Evolutionary conservation across 2,888 invertebrate genomes (phyloP), one percentile per base, ranked within the genome.

Genomic region (Acleris emargana): DNA sequence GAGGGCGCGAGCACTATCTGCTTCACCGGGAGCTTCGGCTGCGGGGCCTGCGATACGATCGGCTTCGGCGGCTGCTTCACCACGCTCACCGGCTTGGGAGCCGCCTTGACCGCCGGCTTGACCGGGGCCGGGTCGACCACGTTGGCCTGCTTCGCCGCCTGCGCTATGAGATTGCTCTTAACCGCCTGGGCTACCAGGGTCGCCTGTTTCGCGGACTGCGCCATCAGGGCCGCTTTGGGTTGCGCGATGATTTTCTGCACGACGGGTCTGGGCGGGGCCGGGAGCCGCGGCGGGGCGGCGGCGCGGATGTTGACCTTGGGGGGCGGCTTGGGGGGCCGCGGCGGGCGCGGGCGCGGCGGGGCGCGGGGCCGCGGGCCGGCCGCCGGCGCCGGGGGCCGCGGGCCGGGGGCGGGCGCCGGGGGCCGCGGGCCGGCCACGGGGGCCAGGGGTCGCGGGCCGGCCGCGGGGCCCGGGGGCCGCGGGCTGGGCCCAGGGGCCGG

Each of bases 351-450:
- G 1, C 5, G 25, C 25, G 5, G 25, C 5, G n/a, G n/a, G n/a
- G 25, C 25, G 4, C 25, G 0, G 25, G 25, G 0, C 22, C 22
- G 22, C 22, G 25, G n/a, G n/a, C n/a, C 5, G 25, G 25, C 25
- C 0, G 22, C n/a, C n/a, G n/a, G n/a, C n/a, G n/a, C n/a, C n/a
- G n/a, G n/a, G n/a, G n/a, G n/a, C n/a, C n/a, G 25, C 25, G 25
- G 58, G 69, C 81, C 83, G 1, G 64, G 76, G 0, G n/a, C n/a
- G n/a, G n/a, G n/a, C n/a, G n/a, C n/a, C n/a, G n/a, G n/a, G n/a
- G 81, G 77, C 58, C 82, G 84, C 1, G 87, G 32, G 84, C 89
- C 67, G 87, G 88, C 85, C n/a, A n/a, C n/a, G n/a, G n/a, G n/a
- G n/a, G n/a, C n/a, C n/a, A n/a, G n/a, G n/a, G 25, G 22, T 0